Evolutionary conservation across 2,113 vertebrate species (phyloP), one percentile per base, ranked within the genome.

Genomic region (Mesoclemmys tuberculata): DNA sequence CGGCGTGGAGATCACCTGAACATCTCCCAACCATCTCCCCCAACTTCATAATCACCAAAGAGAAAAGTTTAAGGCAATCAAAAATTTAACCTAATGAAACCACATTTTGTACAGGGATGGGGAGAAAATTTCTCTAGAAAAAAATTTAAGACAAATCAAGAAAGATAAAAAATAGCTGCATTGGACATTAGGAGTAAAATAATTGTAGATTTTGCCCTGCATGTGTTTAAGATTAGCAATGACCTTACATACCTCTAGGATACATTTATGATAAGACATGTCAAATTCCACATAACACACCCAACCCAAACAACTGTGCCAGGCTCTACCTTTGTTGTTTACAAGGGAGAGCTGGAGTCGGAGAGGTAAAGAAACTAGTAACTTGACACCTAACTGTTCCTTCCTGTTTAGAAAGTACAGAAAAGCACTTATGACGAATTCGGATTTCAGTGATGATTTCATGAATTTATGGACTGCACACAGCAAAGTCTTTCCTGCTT

Each of bases 401-500:
- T n/a, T n/a, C n/a, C n/a, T n/a, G n/a, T n/a, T n/a, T n/a, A n/a
- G n/a, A n/a, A n/a, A 84, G 79, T 91, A 86, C 86, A 93, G 85
- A 85, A 86, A 88, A 93, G 85, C 74, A 64, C 22, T 68, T 92
- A 71, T 90, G 79, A 56, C 79, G 54, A 13, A 94, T 92, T 81
- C 90, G 80, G 68, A 94, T 90, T 95, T 93, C 82, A 44, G 83
- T 68, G 86, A 55, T 31, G 86, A 55, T 31, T 89, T 82, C 56
- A 41, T 38, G 49, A 52, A 54, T 26, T 7, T 54, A 41, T 54
- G 61, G 55, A 94, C 87, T 1, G 0, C 1, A 75, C 21, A 38
- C 18, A 19, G 46, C 46, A 0, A 2, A 87, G n/a, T 48, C n/a
- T 85, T 82, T 81, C 13, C 64, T 88, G 38, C 0, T 0, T 84